Conservation (phyloP, 2,888 invertebrate species). For the Drosophila peninsularis region DNA sequence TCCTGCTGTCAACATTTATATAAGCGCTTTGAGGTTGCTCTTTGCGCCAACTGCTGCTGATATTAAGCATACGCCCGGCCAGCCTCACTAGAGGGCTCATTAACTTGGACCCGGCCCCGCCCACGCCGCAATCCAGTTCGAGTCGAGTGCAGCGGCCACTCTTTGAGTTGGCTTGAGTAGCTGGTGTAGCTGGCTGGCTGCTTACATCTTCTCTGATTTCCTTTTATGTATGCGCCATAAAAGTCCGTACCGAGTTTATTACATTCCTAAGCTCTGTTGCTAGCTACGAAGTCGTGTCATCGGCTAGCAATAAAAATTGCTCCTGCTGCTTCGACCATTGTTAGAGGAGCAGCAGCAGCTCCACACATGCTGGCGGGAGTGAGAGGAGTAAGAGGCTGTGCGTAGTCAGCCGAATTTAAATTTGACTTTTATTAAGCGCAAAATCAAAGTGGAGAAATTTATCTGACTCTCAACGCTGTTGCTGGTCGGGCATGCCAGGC, state of each 20-base stretch:
- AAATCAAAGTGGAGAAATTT: constrained; percentile 76
- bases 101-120: constrained; percentile 35
- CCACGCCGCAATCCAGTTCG: constrained; percentile 6
- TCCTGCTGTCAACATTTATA: constrained; percentile 49
- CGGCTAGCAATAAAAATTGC: constrained; percentile 62
- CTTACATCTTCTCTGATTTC: constrained; percentile 56
- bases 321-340: constrained; percentile 26
- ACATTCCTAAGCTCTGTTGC: constrained; percentile 64
- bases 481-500: constrained; percentile 56
- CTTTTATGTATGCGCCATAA: constrained; percentile 74
- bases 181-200: constrained; percentile 27
- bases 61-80: constrained; percentile 67
- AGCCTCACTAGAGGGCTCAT: constrained; percentile 49
- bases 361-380: constrained; percentile 37
- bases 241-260: constrained; percentile 66
- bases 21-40: constrained; percentile 57
- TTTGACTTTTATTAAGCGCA: constrained; percentile 78
- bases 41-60: constrained; percentile 45
- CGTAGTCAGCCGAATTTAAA: constrained; percentile 79
- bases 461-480: constrained; percentile 49
- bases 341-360: constrained; percentile 16
- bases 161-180: constrained; percentile 48
- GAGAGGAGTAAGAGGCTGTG: constrained; percentile 23
- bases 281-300: constrained; percentile 69
- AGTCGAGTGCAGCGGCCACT: constrained; percentile 42